Base-by-base conservation (phyloP, 2,113 vertebrate genomes). In the Danionella cerebrum region DNA sequence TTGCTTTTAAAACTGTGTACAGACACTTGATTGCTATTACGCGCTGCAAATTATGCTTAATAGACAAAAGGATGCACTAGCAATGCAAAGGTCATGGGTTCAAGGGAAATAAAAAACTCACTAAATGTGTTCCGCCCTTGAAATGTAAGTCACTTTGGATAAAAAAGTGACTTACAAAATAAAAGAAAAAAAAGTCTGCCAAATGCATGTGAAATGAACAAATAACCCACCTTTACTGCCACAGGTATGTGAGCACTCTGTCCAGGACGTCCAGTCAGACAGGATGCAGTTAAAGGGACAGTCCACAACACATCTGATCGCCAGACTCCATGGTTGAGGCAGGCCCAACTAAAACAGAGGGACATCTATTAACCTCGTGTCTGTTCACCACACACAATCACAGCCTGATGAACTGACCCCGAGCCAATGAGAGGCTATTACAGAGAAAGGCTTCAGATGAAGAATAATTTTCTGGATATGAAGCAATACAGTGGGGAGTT, bases 251-350 rank as follows among this genome's bases (percentile, higher is more conserved):
- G 95, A 96, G 69, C 96, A 99, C 14, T 87, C 83, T 0, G 89
- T 91, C 96, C 96, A 98, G 2, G 86, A n/a, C 0, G 94, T 91
- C 96, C 96, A 99, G 0, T 89, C 89, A 0, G 95, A 95, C 25
- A 97, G 90, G 13, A 81, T 83, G 75, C 96, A 99, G 83, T 91
- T 94, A 66, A 96, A 86, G 0, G 91, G 82, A 27, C 96, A 99
- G 5, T 89, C 86, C 42, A 96, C 91, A 72, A 79, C 51, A 2
- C 96, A 99, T 16, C 51, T 76, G 44, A 83, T 80, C 4, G 79
- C 87, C 59, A 89, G 85, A 71, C 64, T 84, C 87, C 78, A 59
- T 0, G 84, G 84, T 60, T 85, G 89, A 79, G 86, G 85, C 82
- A 92, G 78, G 14, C 55, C 81, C 39, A 69, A 72, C 95, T 98